These are phyloP conservation scores for Drosophila macrospina DNA, from an alignment of 2,888 invertebrate genomes.

Conservation along the genomic window DNA sequence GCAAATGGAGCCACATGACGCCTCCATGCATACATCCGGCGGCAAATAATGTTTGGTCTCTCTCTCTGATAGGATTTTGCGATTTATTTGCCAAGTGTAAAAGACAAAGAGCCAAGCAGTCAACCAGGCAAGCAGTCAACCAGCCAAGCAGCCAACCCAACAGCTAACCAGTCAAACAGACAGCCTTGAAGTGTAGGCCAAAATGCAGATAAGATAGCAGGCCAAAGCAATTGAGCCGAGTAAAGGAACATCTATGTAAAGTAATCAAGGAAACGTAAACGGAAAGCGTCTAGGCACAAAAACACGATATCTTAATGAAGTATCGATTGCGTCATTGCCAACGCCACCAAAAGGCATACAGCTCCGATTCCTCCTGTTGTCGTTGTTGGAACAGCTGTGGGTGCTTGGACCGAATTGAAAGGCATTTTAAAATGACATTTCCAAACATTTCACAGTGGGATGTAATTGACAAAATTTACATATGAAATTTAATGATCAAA, in stretches of 20 bases:
- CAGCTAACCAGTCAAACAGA: slow-evolving; percentile 19
- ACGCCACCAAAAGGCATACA: slow-evolving; percentile 55
- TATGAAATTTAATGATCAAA: neutral
- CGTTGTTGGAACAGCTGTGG: slow-evolving; percentile 8
- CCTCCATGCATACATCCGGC: slow-evolving; percentile 73
- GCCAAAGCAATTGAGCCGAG: slow-evolving; percentile 50
- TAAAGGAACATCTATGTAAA: slow-evolving; percentile 75
- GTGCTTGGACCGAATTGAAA: slow-evolving; percentile 42
- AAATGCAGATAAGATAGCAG: slow-evolving; percentile 66
- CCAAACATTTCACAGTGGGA: slow-evolving; percentile 50
- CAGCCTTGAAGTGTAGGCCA: slow-evolving; percentile 55
- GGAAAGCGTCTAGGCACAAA: slow-evolving; percentile 81
- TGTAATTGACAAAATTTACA: slow-evolving; percentile 8
- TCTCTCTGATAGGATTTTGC: slow-evolving; percentile 71
- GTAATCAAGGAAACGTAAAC: slow-evolving; percentile 83
- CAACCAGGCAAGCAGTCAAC: slow-evolving; percentile 32
- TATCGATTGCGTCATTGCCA: slow-evolving; percentile 72
- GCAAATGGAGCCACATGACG: slow-evolving; percentile 53
- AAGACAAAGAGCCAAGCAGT: slow-evolving; percentile 67
- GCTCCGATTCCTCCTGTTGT: slow-evolving; percentile 18
- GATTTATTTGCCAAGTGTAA: slow-evolving; percentile 77
- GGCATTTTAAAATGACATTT: slow-evolving; percentile 78
- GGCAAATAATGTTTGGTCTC: slow-evolving; percentile 72
- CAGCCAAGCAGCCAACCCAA: slow-evolving; percentile 23
- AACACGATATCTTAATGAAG: slow-evolving; percentile 82